These are phyloP conservation scores for Axis porcinus DNA, from an alignment of 2,113 vertebrate species.

Conservation along the genomic window DNA sequence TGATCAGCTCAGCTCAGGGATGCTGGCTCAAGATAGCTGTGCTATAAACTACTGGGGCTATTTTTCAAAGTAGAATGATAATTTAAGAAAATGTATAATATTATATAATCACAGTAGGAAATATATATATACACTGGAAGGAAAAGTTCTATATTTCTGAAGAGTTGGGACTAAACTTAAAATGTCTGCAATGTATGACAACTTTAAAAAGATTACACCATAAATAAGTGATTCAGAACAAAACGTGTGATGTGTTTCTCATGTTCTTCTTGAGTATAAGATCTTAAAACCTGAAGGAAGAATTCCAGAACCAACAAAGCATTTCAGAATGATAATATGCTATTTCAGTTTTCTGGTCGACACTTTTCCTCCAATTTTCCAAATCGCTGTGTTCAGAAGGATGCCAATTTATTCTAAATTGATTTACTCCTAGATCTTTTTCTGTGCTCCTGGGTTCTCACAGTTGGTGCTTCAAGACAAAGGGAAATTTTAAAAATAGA, in stretches of 20 bases:
- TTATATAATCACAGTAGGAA: background rate
- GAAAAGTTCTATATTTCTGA: background rate
- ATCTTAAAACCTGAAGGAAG: background rate
- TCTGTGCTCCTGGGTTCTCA: background rate
- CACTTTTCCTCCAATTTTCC: background rate
- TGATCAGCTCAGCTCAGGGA: background rate
- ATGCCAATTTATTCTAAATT: background rate
- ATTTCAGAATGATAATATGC: background rate
- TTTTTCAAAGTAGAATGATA: background rate
- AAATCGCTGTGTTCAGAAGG: background rate
- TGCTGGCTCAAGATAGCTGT: background rate
- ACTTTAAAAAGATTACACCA: background rate
- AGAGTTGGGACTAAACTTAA: background rate
- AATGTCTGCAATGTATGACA: background rate
- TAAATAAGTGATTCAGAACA: background rate
- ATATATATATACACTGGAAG: background rate
- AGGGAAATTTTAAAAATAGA: background rate
- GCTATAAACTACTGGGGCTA: background rate
- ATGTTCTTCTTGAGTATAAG: background rate
- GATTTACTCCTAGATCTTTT: background rate
- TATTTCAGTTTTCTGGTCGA: background rate
- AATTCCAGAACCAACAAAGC: background rate
- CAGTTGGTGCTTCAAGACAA: background rate
- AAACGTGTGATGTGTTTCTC: background rate
- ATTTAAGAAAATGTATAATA: background rate